phyloP scores from a whole-genome alignment of 1,140 invertebrate species.

The Drosophila rufa region DNA sequence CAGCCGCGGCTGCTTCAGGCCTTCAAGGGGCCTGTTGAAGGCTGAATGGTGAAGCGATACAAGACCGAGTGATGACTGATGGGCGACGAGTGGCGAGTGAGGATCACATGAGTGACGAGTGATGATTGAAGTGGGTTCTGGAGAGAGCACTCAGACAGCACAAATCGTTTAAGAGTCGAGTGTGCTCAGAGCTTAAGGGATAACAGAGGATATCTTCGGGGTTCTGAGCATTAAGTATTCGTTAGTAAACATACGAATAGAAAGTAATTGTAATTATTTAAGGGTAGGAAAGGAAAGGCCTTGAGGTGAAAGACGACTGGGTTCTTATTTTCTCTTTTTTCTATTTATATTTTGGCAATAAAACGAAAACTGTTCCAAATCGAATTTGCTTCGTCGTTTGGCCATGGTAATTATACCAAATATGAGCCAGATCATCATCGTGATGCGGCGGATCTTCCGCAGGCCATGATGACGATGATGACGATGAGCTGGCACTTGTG shows the following conservation, averaged over 20 bases:
- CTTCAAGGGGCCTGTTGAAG: conserved; percentile 28
- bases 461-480: conserved; percentile 12
- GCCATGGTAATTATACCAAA: conserved; percentile 43
- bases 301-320: conserved; percentile 1
- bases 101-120: conserved; percentile 36
- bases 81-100: conserved; percentile 33
- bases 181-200: conserved; percentile 1
- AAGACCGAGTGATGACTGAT: conserved; percentile 33
- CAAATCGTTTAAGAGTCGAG: not conserved
- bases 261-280: not conserved
- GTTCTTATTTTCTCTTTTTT: not conserved
- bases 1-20: not conserved
- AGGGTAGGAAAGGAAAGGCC: not conserved
- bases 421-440: conserved; percentile 32
- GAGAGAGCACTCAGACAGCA: conserved; percentile 24
- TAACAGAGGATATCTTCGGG: not conserved
- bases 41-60: conserved; percentile 16
- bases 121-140: conserved; percentile 36
- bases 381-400: conserved; percentile 23
- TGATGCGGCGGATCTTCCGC: conserved; percentile 7
- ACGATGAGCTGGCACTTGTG: conserved; percentile 67
- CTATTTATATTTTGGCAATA: conserved; percentile 37
- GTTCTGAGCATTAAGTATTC: not conserved
- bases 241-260: not conserved
- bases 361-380: conserved; percentile 51